Percentiles rank a stretch among this genome's conserved stretches.
Evolutionary conservation across 2,113 vertebrate species (phyloP).

Genomic region (Odocoileus virginianus): DNA sequence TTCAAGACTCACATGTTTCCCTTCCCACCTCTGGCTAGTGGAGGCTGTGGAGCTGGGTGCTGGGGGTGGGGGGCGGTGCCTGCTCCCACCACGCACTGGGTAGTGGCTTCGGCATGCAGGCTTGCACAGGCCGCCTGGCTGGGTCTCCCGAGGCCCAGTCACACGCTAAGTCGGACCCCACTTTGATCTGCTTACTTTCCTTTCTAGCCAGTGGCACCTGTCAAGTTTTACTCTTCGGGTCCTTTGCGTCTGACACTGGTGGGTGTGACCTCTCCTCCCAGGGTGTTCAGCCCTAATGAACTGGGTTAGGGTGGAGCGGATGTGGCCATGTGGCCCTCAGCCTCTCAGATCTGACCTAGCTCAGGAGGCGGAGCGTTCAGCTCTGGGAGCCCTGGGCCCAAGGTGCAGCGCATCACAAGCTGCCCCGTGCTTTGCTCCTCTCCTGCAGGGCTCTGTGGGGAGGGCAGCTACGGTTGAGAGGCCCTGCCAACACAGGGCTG

Average conservation of each 20-base stretch:
- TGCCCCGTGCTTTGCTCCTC: not conserved
- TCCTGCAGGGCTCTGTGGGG: not conserved
- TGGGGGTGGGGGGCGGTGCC: rapidly evolving
- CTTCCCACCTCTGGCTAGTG: not conserved
- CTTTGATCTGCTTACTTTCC: not conserved
- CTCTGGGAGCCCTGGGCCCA: not conserved
- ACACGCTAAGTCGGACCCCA: rapidly evolving
- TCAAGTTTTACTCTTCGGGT: not conserved
- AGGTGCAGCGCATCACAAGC: not conserved
- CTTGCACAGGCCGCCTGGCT: not conserved
- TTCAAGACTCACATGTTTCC: not conserved
- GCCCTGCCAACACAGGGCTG: not conserved
- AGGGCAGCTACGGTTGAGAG: too few relatives aligned
- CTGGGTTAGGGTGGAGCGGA: not conserved
- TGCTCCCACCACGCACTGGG: rapidly evolving
- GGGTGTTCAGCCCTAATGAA: not conserved
- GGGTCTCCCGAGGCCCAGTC: not conserved
- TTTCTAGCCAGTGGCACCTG: not conserved
- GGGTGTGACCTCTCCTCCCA: not conserved
- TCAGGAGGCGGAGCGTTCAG: not conserved
- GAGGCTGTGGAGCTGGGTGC: not conserved
- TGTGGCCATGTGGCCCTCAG: not conserved
- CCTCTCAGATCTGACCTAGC: not conserved
- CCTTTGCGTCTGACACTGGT: not conserved
- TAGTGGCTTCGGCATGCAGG: not conserved